A percentile compares a stretch with the other conserved stretches of the same genome.
Evolutionary conservation across 2,888 invertebrate species (phyloP).

Genomic region (Dryobota labecula): DNA sequence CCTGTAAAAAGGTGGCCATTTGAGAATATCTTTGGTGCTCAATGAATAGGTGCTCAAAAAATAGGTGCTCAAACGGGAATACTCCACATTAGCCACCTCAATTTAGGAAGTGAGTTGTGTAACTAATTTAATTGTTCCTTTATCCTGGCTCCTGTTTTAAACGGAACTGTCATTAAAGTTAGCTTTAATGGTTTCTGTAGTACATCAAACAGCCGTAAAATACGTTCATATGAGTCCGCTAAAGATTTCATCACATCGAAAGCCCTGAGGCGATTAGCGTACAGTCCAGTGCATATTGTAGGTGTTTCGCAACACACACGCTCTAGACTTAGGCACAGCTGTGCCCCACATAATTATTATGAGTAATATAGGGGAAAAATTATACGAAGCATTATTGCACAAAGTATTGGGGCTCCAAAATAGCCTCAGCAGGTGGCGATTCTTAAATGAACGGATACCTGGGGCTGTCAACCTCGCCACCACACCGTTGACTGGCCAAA

Average conservation of each 20-base stretch:
- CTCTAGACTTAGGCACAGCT: conserved; percentile 52
- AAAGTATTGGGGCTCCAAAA: background rate
- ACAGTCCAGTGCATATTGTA: conserved; percentile 42
- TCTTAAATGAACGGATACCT: background rate
- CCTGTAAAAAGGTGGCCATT: too few relatives aligned
- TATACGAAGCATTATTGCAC: conserved; percentile 8
- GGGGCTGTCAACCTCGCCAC: too few relatives aligned
- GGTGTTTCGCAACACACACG: conserved; percentile 36
- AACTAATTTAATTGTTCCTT: background rate
- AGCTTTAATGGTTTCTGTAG: too few relatives aligned
- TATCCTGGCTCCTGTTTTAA: background rate
- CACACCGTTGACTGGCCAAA: background rate
- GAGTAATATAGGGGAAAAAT: conserved; percentile 29
- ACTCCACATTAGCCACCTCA: background rate
- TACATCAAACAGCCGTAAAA: background rate
- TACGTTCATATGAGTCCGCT: conserved; percentile 8
- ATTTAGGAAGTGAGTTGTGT: background rate
- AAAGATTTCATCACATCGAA: conserved; percentile 39
- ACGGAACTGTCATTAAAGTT: background rate
- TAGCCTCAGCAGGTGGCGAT: background rate
- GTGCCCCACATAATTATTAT: conserved; percentile 46
- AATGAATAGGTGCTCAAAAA: too few relatives aligned
- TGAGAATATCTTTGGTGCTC: too few relatives aligned
- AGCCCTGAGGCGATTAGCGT: conserved; percentile 44
- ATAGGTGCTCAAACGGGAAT: too few relatives aligned